A percentile compares a stretch with the other conserved stretches of the same genome.
Conservation (phyloP, 2,113 vertebrate species). For the Eretmodus cyanostictus region DNA sequence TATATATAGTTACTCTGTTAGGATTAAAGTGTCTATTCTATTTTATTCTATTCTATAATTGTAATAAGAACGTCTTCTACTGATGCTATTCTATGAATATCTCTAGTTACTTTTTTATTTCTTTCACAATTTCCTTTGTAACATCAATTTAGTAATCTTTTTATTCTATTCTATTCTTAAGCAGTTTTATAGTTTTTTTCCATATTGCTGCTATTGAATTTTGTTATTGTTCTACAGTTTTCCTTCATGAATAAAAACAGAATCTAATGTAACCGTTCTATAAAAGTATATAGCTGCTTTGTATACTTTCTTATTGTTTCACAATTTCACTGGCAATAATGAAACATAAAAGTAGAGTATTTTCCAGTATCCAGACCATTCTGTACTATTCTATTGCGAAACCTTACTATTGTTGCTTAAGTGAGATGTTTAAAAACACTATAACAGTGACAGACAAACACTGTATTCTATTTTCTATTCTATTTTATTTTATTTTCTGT, state of each 20-base stretch:
- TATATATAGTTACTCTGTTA: background rate
- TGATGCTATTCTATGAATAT: background rate
- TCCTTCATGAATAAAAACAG: rapidly evolving
- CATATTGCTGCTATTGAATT: background rate
- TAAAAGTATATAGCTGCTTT: background rate
- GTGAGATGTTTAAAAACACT: background rate
- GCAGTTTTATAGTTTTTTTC: background rate
- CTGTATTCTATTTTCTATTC: background rate
- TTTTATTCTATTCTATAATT: background rate
- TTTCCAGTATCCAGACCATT: background rate
- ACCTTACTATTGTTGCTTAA: background rate
- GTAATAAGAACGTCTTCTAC: background rate
- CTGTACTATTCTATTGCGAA: background rate
- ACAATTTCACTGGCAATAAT: background rate
- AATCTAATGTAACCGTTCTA: background rate
- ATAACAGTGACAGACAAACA: background rate
- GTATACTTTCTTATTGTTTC: background rate
- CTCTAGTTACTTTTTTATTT: background rate
- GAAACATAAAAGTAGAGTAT: background rate
- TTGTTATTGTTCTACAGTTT: background rate
- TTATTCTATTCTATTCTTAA: background rate
- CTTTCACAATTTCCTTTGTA: background rate
- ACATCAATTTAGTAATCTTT: background rate
- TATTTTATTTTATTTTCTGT: background rate
- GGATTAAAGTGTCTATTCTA: background rate